Evolutionary conservation across 2,113 vertebrate species (phyloP).

Genomic region (Lophura nycthemera): DNA sequence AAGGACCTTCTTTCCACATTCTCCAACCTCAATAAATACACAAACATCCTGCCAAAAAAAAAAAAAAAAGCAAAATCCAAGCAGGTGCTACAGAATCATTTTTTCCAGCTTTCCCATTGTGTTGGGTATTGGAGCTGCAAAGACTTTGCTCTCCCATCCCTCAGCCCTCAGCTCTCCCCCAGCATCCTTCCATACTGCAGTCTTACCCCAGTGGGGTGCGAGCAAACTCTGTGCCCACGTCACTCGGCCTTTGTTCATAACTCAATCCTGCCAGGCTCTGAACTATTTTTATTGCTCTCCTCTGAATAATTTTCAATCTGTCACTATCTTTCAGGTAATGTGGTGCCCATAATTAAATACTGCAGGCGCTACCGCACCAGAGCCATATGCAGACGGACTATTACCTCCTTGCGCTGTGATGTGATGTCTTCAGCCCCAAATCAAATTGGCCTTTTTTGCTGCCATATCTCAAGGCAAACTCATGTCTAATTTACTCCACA

Average conservation of each 20-base stretch:
- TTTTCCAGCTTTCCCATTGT: neutral
- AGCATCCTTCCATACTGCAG: neutral
- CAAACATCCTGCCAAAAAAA: accelerated
- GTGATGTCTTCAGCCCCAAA: slow-evolving; percentile 66
- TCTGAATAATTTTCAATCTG: slow-evolving; percentile 73
- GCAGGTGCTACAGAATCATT: accelerated
- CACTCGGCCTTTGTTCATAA: slow-evolving; percentile 48
- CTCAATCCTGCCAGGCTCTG: slow-evolving; percentile 58
- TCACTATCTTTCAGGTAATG: slow-evolving; percentile 67
- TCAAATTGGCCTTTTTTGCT: slow-evolving; percentile 67
- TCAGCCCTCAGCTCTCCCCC: neutral
- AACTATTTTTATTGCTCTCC: slow-evolving; percentile 69
- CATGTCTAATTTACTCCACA: slow-evolving; percentile 64
- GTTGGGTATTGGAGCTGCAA: neutral
- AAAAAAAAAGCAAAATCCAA: neutral
- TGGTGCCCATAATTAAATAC: slow-evolving; percentile 72
- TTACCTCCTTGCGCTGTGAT: slow-evolving; percentile 49
- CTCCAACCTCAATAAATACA: neutral
- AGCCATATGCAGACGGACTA: slow-evolving; percentile 59
- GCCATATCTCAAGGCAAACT: slow-evolving; percentile 74
- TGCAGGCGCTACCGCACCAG: slow-evolving; percentile 43
- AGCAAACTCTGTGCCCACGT: accelerated
- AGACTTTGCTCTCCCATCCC: neutral
- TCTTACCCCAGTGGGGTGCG: accelerated
- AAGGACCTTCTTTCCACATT: neutral